Evolutionary conservation across 2,113 vertebrate genomes (phyloP).

Genomic region (Apistogramma diplotaenia): DNA sequence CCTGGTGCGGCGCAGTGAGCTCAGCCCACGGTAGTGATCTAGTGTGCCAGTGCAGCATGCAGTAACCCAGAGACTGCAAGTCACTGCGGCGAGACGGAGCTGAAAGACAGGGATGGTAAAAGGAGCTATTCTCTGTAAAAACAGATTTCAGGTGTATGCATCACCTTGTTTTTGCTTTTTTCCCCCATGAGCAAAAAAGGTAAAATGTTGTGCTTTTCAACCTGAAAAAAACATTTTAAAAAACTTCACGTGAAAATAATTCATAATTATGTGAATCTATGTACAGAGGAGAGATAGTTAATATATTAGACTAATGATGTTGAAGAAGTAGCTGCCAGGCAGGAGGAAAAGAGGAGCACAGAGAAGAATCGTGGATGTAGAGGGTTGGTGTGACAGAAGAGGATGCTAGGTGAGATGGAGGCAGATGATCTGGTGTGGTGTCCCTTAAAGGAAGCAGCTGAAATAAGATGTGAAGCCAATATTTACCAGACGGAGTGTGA

Average conservation of each 20-base stretch:
- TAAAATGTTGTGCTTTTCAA: not conserved
- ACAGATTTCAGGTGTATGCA: not conserved
- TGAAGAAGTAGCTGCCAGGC: not conserved
- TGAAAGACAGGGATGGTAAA: conserved; percentile 41
- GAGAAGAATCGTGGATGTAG: not conserved
- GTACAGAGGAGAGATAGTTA: too few species aligned
- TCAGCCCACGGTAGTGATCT: conserved; percentile 86
- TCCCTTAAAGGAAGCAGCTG: not conserved
- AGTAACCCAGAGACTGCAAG: conserved; percentile 91
- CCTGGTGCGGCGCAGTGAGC: conserved; percentile 62
- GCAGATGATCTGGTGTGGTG: not conserved
- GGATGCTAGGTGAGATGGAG: too few species aligned
- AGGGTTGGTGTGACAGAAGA: not conserved
- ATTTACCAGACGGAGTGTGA: conserved; percentile 18
- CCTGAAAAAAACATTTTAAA: not conserved
- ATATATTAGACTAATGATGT: too few species aligned
- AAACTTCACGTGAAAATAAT: not conserved
- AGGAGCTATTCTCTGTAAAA: not conserved
- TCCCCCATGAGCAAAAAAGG: not conserved
- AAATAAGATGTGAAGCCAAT: not conserved
- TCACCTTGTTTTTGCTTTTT: too few species aligned
- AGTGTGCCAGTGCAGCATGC: conserved; percentile 86
- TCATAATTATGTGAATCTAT: not conserved
- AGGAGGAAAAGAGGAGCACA: not conserved
- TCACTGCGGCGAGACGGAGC: conserved; percentile 91